Conservation (phyloP, 1,140 invertebrate species). For the Drosophila asahinai region DNA sequence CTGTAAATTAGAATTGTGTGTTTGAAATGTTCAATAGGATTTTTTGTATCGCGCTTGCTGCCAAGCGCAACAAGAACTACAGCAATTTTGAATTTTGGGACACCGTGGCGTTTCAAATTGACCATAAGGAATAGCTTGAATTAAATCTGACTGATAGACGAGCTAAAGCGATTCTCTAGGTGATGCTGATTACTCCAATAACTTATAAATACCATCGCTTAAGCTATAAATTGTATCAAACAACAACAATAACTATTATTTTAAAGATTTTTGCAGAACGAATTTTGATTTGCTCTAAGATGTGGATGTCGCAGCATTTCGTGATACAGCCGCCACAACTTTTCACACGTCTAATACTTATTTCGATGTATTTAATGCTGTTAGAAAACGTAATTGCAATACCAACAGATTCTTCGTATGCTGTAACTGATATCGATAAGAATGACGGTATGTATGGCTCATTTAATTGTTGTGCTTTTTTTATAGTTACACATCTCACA, state of each 20-base stretch:
- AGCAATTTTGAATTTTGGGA: no score
- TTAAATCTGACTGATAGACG: not conserved
- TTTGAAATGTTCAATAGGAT: no score
- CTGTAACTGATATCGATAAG: conserved; percentile 32
- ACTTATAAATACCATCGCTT: no score
- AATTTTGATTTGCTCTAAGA: conserved; percentile 10
- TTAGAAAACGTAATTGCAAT: conserved; percentile 37
- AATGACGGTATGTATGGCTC: conserved; percentile 38
- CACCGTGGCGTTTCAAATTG: not conserved
- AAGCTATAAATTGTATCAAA: not conserved
- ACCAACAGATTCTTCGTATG: conserved; percentile 36
- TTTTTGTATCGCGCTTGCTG: no score
- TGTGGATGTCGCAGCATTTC: conserved; percentile 31
- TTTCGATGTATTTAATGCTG: conserved; percentile 46
- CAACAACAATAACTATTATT: not conserved
- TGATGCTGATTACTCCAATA: not conserved
- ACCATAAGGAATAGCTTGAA: not conserved
- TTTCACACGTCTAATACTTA: conserved; percentile 51
- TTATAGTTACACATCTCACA: not conserved
- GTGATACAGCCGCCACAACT: conserved; percentile 29
- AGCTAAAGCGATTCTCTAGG: not conserved
- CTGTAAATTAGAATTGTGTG: no score
- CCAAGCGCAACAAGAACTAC: no score
- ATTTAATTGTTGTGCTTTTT: not conserved
- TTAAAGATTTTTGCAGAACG: not conserved